Evolutionary conservation across 2,113 vertebrate genomes (phyloP).

Genomic region (Lepus americanus): DNA sequence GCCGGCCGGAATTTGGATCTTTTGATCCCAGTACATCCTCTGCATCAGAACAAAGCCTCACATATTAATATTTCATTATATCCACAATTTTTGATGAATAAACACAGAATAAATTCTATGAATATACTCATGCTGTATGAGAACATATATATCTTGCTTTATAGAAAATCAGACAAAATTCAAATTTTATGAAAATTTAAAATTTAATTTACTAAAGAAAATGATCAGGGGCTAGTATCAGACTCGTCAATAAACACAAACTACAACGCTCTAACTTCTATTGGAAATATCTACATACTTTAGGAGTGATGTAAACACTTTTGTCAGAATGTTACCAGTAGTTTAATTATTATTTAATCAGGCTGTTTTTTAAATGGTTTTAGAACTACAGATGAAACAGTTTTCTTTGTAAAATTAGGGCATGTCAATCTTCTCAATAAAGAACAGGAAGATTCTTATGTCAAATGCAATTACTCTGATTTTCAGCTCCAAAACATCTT

Average conservation of each 20-base stretch:
- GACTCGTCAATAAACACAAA: too few species aligned
- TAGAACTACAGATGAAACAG: neutral
- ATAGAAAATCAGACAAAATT: neutral
- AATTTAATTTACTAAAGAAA: neutral
- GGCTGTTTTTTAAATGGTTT: neutral
- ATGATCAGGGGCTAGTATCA: neutral
- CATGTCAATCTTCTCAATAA: neutral
- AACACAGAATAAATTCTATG: neutral
- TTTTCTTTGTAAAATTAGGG: neutral
- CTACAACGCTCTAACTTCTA: neutral
- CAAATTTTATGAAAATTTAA: neutral
- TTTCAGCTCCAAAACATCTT: neutral
- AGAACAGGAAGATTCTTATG: neutral
- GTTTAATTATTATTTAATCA: neutral
- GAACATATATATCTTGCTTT: neutral
- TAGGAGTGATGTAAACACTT: neutral
- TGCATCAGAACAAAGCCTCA: neutral
- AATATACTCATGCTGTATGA: neutral
- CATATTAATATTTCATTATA: neutral
- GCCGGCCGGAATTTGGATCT: neutral
- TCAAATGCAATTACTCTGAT: neutral
- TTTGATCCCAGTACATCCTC: neutral
- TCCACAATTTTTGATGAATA: neutral
- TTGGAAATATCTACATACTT: neutral
- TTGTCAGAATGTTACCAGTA: neutral